Evolutionary conservation across 2,888 invertebrate species (phyloP).

Genomic region (Blastobasis lacticolella): DNA sequence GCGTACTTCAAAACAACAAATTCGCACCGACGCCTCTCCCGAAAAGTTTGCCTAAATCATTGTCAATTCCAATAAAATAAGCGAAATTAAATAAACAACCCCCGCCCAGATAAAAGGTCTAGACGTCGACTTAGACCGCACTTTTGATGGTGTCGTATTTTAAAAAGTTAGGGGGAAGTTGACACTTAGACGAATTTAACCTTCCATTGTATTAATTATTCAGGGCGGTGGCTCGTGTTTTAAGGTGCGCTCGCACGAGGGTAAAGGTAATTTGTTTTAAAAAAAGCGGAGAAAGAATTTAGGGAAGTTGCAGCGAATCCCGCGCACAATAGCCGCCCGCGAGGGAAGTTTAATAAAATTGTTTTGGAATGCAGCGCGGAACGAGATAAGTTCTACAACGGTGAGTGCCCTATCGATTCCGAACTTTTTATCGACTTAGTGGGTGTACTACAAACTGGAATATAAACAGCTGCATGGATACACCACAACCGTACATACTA

Average conservation of each 20-base stretch:
- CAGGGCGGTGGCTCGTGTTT: slow-evolving; percentile 64
- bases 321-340: slow-evolving; percentile 41
- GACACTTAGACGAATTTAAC: slow-evolving; percentile 72
- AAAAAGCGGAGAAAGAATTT: slow-evolving; percentile 56
- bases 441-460: no score
- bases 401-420: slow-evolving; percentile 48
- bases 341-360: slow-evolving; percentile 66
- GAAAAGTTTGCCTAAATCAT: slow-evolving; percentile 60
- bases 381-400: slow-evolving; percentile 49
- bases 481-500: no score
- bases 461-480: no score
- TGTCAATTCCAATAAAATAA: slow-evolving; percentile 69
- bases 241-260: slow-evolving; percentile 63
- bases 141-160: slow-evolving; percentile 69
- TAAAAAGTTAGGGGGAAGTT: slow-evolving; percentile 68
- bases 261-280: slow-evolving; percentile 64
- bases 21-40: slow-evolving; percentile 30
- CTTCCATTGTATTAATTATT: slow-evolving; percentile 74
- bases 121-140: slow-evolving; percentile 60
- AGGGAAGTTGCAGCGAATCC: slow-evolving; percentile 51
- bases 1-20: slow-evolving; percentile 29
- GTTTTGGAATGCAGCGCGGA: slow-evolving; percentile 61
- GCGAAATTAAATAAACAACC: slow-evolving; percentile 69
- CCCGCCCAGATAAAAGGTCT: slow-evolving; percentile 64
- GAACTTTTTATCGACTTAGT: slow-evolving; percentile 5